Evolutionary conservation across 2,888 invertebrate genomes (phyloP).

Genomic region (Chrysina gloriosa): DNA sequence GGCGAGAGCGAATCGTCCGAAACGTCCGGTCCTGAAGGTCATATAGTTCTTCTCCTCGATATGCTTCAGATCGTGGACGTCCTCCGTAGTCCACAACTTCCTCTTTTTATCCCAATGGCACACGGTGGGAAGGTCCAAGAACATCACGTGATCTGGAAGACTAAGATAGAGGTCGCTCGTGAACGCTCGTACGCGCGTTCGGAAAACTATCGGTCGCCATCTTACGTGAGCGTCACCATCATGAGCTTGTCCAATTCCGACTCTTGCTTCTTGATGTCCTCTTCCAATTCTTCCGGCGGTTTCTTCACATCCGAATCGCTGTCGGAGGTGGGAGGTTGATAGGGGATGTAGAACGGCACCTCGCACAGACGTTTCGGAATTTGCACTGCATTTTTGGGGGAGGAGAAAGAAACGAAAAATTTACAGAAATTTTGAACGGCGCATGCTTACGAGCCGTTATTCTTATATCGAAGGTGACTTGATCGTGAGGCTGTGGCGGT

Average conservation of each 20-base stretch:
- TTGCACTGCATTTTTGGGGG: conserved; percentile 66
- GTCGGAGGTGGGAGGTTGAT: conserved; percentile 75
- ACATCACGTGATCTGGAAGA: conserved; percentile 59
- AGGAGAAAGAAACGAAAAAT: not conserved
- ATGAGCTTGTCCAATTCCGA: conserved; percentile 79
- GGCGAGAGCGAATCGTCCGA: conserved; percentile 78
- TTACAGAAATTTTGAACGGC: too few species aligned
- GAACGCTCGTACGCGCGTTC: too few species aligned
- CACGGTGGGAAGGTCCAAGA: conserved; percentile 61
- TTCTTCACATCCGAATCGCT: conserved; percentile 75
- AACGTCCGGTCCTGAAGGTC: conserved; percentile 79
- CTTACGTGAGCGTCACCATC: conserved; percentile 77
- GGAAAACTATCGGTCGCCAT: not conserved
- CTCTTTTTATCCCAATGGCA: conserved; percentile 59
- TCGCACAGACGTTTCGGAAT: conserved; percentile 70
- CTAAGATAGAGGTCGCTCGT: too few species aligned
- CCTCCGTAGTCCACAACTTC: conserved; percentile 57
- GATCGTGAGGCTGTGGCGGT: conserved; percentile 80
- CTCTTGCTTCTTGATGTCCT: conserved; percentile 79
- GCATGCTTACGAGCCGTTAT: conserved; percentile 71
- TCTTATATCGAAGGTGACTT: conserved; percentile 65
- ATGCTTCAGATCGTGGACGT: conserved; percentile 70
- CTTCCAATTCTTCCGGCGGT: conserved; percentile 84
- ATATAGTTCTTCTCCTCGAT: conserved; percentile 86
- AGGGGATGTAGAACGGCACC: conserved; percentile 74